phyloP scores from a whole-genome alignment of 2,888 invertebrate species.

The Meliscaeva auricollis region DNA sequence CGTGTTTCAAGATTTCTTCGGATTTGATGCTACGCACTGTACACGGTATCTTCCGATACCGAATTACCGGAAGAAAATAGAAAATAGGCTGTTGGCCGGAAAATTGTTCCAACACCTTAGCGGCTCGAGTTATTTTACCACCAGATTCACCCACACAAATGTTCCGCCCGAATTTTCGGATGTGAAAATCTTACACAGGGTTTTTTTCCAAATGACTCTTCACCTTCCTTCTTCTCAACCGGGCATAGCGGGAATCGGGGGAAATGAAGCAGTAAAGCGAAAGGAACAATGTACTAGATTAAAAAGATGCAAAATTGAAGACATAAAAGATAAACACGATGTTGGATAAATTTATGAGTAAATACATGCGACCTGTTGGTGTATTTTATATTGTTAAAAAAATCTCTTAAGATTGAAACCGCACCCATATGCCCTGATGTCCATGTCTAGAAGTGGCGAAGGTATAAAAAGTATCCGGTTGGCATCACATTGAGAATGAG shows the following conservation, averaged over 20 bases:
- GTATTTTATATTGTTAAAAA: conserved; percentile 31
- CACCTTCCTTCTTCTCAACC: conserved; percentile 85
- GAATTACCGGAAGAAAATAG: conserved; percentile 98
- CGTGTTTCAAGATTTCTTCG: conserved; percentile 99
- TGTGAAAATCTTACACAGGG: conserved; percentile 98
- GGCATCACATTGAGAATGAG: conserved; percentile 37
- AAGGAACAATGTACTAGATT: background rate
- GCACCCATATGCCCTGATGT: conserved; percentile 38
- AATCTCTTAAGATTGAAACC: conserved; percentile 50
- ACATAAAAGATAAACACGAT: background rate
- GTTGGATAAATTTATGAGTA: background rate
- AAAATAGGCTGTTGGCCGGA: conserved; percentile 99
- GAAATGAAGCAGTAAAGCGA: too few species aligned
- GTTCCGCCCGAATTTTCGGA: conserved; percentile 98
- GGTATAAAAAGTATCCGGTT: conserved; percentile 24
- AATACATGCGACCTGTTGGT: background rate
- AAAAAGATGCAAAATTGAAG: background rate
- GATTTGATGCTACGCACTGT: conserved; percentile 99
- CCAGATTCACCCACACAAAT: conserved; percentile 99
- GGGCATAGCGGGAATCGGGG: too few species aligned
- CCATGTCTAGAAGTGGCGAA: conserved; percentile 42
- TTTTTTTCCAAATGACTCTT: conserved; percentile 94
- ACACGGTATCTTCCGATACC: conserved; percentile 99
- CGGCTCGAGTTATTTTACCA: conserved; percentile 97
- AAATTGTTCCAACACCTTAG: conserved; percentile 98